Base-by-base conservation (phyloP, 2,797 vertebrate genomes). In the Astyanax mexicanus region DNA sequence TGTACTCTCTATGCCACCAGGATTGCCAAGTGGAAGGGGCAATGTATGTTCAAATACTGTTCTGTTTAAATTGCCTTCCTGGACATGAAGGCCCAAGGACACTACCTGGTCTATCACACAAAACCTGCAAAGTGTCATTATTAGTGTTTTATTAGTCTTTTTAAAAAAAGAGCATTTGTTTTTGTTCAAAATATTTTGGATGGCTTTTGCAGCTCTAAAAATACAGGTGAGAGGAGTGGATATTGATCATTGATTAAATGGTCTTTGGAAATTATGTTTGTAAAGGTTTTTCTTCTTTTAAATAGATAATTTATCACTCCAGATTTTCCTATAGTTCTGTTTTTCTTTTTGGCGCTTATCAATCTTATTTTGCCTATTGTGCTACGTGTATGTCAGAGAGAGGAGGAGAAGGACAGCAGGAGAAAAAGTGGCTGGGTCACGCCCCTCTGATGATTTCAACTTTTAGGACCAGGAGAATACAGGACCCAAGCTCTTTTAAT, bases 191-290 rank as follows among this genome's bases (percentile, higher is more conserved):
- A 32, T 72, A 49, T 80, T 64, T 65, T 66, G 51, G 52, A 61
- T 77, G 12, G 82, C 17, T 40, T 47, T 32, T 51, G 27, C 38
- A 52, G 10, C 10, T 42, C 47, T 29, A 51, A 66, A 13, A 38
- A 54, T 38, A 72, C 40, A 35, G 47, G 45, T 58, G 15, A 21
- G 57, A 61, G 27, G 23, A 42, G 29, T 52, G 13, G 8, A 40
- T 74, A 60, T 69, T 27, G 40, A 60, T 66, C 6, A 58, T 75
- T 38, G 38, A 58, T 72, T 9, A 52, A 42, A 72, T 52, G 75
- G 27, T 80, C n/a, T 77, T 79, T 84, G 81, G 83, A 85, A 81
- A 83, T 80, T 51, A 74, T 85, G 51, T 76, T 81, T 84, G 71
- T 81, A 81, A 76, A 79, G 69, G 29, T 66, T 44, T 72, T 66